A percentile compares a stretch with the other conserved stretches of the same genome.
phyloP scores from a whole-genome alignment of 2,888 invertebrate genomes.

The Lomographa bimaculata region DNA sequence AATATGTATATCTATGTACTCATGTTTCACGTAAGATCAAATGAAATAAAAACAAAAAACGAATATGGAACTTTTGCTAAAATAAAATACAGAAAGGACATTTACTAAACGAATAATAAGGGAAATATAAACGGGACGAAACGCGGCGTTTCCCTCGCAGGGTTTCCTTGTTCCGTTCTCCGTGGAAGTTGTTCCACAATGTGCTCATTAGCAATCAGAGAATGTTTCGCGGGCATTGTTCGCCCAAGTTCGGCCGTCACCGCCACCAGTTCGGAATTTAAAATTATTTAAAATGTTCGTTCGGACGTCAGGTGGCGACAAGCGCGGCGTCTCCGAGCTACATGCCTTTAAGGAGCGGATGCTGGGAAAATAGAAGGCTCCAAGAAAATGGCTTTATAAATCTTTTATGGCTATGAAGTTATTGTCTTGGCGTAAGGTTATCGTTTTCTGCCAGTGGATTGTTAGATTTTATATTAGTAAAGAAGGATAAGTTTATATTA shows the following conservation, averaged over 20 bases:
- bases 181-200: constrained; percentile 69
- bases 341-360: constrained; percentile 33
- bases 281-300: constrained; percentile 68
- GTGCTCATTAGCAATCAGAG: constrained; percentile 78
- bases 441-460: constrained; percentile 23
- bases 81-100: constrained; percentile 29
- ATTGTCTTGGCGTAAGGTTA: constrained; percentile 25
- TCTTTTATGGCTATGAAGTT: constrained; percentile 40
- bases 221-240: constrained; percentile 73
- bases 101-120: constrained; percentile 36
- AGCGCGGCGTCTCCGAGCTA: constrained; percentile 37
- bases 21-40: no score
- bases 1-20: no score
- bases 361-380: constrained; percentile 28
- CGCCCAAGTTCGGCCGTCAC: constrained; percentile 68
- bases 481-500: no score
- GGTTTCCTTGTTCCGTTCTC: constrained; percentile 60
- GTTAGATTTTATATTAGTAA: constrained; percentile 5
- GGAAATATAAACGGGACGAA: constrained; percentile 32
- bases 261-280: constrained; percentile 66
- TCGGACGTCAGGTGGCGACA: constrained; percentile 59
- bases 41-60: constrained; percentile 1
- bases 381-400: constrained; percentile 48
- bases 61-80: constrained; percentile 24
- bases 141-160: constrained; percentile 38